These are phyloP conservation scores for Oncorhynchus keta DNA, from an alignment of 2,113 vertebrate species.

Conservation along the genomic window DNA sequence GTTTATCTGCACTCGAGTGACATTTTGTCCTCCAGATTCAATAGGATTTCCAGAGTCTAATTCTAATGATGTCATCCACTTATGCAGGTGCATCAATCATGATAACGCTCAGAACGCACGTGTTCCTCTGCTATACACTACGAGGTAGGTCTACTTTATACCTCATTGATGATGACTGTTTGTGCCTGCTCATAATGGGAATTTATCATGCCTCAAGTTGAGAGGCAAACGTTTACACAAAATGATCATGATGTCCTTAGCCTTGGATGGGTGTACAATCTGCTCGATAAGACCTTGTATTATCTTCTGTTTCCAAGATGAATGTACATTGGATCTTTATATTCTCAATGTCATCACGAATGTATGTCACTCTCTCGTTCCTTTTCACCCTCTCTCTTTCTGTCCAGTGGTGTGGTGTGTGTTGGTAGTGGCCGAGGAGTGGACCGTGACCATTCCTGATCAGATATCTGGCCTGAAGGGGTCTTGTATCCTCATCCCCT, in stretches of 20 bases:
- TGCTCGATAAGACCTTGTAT: no score
- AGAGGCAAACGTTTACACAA: neutral
- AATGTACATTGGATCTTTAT: no score
- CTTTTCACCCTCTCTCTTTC: neutral
- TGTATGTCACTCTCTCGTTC: neutral
- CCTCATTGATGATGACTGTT: neutral
- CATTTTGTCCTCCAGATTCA: no score
- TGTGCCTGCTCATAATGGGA: neutral
- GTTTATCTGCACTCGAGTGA: no score
- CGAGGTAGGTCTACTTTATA: neutral
- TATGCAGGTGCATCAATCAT: neutral
- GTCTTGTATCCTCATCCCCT: conserved; percentile 26
- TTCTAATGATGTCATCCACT: neutral
- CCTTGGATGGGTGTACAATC: no score
- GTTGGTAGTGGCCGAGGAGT: neutral
- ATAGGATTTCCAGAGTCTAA: neutral
- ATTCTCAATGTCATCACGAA: no score
- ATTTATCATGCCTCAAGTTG: neutral
- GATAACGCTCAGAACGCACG: neutral
- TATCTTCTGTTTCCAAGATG: no score
- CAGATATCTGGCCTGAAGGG: neutral
- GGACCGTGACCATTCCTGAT: conserved; percentile 6
- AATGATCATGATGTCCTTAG: neutral
- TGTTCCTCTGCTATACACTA: neutral
- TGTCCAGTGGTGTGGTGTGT: conserved; percentile 4